Percentiles rank a stretch among this genome's conserved stretches.
Evolutionary conservation across 1,140 invertebrate genomes (phyloP).

Genomic region (Leptinotarsa lineolata): DNA sequence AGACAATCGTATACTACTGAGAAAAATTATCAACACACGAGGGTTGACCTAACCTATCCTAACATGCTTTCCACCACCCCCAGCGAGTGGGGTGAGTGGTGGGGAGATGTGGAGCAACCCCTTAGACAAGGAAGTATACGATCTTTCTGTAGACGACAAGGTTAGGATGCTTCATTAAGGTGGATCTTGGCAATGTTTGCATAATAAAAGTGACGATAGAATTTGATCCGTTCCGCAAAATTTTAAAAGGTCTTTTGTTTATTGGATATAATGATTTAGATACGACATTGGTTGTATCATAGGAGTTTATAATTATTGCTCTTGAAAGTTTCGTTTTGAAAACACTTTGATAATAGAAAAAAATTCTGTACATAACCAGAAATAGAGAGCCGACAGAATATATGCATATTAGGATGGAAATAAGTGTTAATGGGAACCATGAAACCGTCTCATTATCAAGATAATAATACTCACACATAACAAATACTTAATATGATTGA

Average conservation of each 20-base stretch:
- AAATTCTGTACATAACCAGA: too few species aligned
- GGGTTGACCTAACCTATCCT: conserved; percentile 52
- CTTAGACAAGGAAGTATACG: conserved; percentile 34
- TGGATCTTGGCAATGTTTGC: conserved; percentile 24
- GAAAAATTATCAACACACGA: conserved; percentile 46
- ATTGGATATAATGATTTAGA: not conserved
- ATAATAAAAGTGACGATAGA: conserved; percentile 16
- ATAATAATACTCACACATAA: too few species aligned
- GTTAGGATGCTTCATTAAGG: conserved; percentile 21
- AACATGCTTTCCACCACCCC: conserved; percentile 44
- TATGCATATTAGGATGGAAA: too few species aligned
- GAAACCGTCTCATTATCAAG: too few species aligned
- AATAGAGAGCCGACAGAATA: too few species aligned
- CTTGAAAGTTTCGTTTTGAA: too few species aligned
- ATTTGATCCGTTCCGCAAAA: not conserved
- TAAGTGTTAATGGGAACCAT: too few species aligned
- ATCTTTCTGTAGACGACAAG: not conserved
- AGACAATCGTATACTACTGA: conserved; percentile 44
- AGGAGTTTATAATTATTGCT: too few species aligned
- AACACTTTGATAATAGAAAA: too few species aligned
- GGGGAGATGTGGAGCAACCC: conserved; percentile 49
- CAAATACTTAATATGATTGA: too few species aligned
- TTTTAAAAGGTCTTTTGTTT: not conserved
- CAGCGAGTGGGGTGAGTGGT: conserved; percentile 30
- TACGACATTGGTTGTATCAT: too few species aligned